Conservation (phyloP, 2,888 invertebrate genomes). For the Eristalis tenax region DNA sequence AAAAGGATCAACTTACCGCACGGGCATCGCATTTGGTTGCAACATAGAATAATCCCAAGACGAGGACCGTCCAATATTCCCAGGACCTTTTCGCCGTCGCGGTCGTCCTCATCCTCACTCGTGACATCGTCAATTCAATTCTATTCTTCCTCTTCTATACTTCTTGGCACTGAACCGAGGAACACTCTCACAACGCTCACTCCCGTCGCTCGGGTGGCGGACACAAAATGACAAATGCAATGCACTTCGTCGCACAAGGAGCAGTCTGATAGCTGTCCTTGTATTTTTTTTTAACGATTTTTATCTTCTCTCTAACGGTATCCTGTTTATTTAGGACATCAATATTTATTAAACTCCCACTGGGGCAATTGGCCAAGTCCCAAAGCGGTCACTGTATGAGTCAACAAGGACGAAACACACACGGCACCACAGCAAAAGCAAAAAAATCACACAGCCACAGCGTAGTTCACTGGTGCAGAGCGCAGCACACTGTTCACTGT, state of each 20-base stretch:
- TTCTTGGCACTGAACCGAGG: slow-evolving; percentile 28
- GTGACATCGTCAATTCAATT: slow-evolving; percentile 55
- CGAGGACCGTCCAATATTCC: slow-evolving; percentile 66
- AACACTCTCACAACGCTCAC: slow-evolving; percentile 25
- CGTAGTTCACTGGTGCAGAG: slow-evolving; percentile 49
- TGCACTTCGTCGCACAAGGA: slow-evolving; percentile 33
- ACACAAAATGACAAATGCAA: slow-evolving; percentile 25
- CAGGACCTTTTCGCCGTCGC: slow-evolving; percentile 57
- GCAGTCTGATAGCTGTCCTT: slow-evolving; percentile 19
- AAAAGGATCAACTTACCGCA: slow-evolving; percentile 53
- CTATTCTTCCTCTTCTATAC: neutral
- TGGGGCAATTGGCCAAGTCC: slow-evolving; percentile 50
- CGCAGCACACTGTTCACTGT: slow-evolving; percentile 1
- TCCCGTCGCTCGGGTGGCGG: neutral
- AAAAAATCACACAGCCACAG: neutral
- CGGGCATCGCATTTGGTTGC: slow-evolving; percentile 69
- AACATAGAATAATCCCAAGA: slow-evolving; percentile 68
- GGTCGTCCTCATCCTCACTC: slow-evolving; percentile 57
- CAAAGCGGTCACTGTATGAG: slow-evolving; percentile 57
- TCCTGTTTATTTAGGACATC: slow-evolving; percentile 37
- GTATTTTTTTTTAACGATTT: neutral
- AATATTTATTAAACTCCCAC: slow-evolving; percentile 39
- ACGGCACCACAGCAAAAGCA: neutral
- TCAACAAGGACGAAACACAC: slow-evolving; percentile 55
- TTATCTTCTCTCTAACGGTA: neutral